These are phyloP conservation scores for Phasianus colchicus DNA, from an alignment of 2,113 vertebrate species.

Conservation along the genomic window DNA sequence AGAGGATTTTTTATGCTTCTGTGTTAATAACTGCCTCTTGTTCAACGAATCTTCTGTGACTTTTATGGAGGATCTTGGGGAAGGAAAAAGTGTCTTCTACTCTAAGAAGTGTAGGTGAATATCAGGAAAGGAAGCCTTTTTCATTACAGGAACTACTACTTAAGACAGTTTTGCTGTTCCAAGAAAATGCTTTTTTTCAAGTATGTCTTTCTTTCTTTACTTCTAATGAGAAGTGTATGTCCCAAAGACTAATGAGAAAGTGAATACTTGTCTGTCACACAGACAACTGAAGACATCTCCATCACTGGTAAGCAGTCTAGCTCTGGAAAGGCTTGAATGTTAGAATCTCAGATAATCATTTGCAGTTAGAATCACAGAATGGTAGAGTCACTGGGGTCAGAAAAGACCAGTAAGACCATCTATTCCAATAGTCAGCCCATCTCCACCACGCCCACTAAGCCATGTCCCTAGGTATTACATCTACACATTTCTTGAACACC, in stretches of 20 bases:
- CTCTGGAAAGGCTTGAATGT: not conserved
- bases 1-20: not conserved
- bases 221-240: not conserved
- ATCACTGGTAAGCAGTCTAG: not conserved
- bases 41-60: not conserved
- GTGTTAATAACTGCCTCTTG: not conserved
- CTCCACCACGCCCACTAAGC: no score
- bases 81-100: not conserved
- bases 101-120: not conserved
- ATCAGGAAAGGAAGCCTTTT: not conserved
- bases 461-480: no score
- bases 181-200: not conserved
- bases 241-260: not conserved
- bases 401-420: no score
- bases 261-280: not conserved
- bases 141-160: not conserved
- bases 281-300: not conserved
- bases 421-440: no score
- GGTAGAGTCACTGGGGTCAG: no score
- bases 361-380: not conserved
- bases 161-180: not conserved
- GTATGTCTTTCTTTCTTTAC: not conserved
- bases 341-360: not conserved
- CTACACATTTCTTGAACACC: no score
- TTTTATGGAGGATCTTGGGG: not conserved